phyloP scores from a whole-genome alignment of 2,888 invertebrate species.

The Alsophila aescularia region DNA sequence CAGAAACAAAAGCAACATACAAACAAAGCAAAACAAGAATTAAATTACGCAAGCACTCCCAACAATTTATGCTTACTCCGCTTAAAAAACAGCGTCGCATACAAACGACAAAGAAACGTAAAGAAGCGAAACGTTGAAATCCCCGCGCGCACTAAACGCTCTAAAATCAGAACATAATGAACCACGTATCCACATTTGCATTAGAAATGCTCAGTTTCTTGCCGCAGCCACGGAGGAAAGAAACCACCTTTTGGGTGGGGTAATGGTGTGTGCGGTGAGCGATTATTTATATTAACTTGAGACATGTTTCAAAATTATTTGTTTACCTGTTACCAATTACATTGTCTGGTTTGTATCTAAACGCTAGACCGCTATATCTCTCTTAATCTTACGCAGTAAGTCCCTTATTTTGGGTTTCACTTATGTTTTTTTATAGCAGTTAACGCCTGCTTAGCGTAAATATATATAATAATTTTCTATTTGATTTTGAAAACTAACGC shows the following conservation, averaged over 20 bases:
- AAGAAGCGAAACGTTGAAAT: constrained; percentile 40
- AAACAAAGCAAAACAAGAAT: constrained; percentile 31
- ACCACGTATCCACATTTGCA: constrained; percentile 68
- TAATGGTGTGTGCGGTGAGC: constrained; percentile 11
- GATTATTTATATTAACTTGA: background rate
- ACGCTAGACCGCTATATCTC: too few species aligned
- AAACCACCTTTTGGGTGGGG: constrained; percentile 25
- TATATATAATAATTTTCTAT: too few species aligned
- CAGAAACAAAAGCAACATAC: constrained; percentile 17
- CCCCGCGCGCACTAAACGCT: constrained; percentile 61
- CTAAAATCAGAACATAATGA: constrained; percentile 75
- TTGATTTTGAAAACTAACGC: too few species aligned
- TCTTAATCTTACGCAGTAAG: too few species aligned
- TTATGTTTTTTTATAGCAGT: too few species aligned
- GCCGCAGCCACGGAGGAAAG: constrained; percentile 34
- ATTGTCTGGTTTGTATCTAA: too few species aligned
- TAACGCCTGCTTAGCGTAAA: too few species aligned
- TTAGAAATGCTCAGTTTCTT: constrained; percentile 67
- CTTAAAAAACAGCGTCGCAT: constrained; percentile 37
- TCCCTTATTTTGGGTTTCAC: too few species aligned
- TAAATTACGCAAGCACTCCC: constrained; percentile 39
- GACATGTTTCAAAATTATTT: background rate
- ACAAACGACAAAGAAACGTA: constrained; percentile 40
- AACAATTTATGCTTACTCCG: constrained; percentile 37
- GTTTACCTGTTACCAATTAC: too few species aligned